phyloP scores from a whole-genome alignment of 2,888 invertebrate species.

The Spisula solida region DNA sequence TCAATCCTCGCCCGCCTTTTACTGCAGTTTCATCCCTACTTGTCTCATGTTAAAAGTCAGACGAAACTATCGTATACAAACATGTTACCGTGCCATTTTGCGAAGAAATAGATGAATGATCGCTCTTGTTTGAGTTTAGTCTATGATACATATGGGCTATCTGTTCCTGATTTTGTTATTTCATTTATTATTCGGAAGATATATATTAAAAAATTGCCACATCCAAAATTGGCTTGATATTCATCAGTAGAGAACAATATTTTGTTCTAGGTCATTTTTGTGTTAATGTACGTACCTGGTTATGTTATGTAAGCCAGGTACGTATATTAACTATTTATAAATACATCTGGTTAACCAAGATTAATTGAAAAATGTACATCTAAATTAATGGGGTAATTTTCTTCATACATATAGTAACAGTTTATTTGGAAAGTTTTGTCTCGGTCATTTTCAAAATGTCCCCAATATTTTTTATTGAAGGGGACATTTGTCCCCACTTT shows the following conservation, averaged over 20 bases:
- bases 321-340: neutral
- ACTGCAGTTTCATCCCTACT: neutral
- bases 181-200: neutral
- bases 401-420: neutral
- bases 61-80: neutral
- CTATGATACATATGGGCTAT: too few relatives aligned
- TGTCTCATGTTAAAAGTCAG: neutral
- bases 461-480: slow-evolving; percentile 4
- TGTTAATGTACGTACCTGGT: neutral
- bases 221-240: slow-evolving; percentile 1
- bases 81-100: too few relatives aligned
- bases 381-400: neutral
- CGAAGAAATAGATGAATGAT: too few relatives aligned
- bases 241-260: slow-evolving; percentile 1
- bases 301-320: neutral
- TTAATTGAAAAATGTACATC: neutral
- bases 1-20: neutral
- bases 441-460: neutral
- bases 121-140: too few relatives aligned
- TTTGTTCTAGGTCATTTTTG: slow-evolving; percentile 1
- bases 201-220: slow-evolving; percentile 1
- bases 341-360: neutral
- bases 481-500: slow-evolving; percentile 17
- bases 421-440: neutral
- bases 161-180: too few relatives aligned